phyloP scores from a whole-genome alignment of 2,888 invertebrate genomes.

The Dicranocentrus wangi region DNA sequence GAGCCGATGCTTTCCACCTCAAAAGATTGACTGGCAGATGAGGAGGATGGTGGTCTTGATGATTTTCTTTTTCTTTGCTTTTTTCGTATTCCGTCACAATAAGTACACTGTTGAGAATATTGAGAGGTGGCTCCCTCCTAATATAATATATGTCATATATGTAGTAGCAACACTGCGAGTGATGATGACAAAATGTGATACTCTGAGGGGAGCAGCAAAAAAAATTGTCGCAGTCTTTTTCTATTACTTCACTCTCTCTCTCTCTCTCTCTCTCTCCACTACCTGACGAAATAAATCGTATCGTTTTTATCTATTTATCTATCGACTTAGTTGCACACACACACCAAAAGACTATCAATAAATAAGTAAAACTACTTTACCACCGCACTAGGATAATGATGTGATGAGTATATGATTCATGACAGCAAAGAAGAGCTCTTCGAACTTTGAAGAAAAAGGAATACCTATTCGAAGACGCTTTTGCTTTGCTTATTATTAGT shows the following conservation, averaged over 20 bases:
- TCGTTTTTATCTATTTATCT: constrained; percentile 27
- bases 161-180: not conserved
- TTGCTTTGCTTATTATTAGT: too few relatives aligned
- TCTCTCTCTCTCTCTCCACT: not conserved
- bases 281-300: not conserved
- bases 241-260: too few relatives aligned
- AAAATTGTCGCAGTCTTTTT: too few relatives aligned
- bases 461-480: too few relatives aligned
- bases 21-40: constrained; percentile 27
- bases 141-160: too few relatives aligned
- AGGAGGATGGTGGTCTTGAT: not conserved
- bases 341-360: constrained; percentile 28
- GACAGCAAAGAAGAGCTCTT: too few relatives aligned
- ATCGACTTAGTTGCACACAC: constrained; percentile 21
- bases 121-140: too few relatives aligned
- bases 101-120: not conserved
- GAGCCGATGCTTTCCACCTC: constrained; percentile 73
- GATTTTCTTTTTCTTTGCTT: not conserved
- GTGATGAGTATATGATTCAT: constrained; percentile 16
- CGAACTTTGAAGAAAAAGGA: too few relatives aligned
- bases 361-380: constrained; percentile 14
- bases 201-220: too few relatives aligned
- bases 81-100: not conserved
- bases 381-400: constrained; percentile 35
- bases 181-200: constrained; percentile 6